A percentile compares a stretch with the other conserved stretches of the same genome.
Conservation (phyloP, 2,113 vertebrate species). For the Hyla sarda region DNA sequence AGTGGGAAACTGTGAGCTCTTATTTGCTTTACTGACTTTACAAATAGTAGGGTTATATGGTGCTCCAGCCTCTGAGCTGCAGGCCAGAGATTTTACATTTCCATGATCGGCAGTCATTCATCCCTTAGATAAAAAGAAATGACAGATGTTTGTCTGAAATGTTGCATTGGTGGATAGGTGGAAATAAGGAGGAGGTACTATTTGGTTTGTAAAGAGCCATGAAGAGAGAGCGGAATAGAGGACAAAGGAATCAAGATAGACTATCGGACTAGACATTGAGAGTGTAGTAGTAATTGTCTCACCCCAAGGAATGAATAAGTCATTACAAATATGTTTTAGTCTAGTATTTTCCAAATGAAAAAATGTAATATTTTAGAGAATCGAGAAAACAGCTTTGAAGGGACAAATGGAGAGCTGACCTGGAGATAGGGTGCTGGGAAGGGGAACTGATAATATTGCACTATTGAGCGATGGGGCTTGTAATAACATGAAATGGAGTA, state of each 20-base stretch:
- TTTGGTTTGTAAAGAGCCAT: neutral
- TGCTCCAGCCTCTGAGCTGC: neutral
- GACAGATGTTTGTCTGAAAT: neutral
- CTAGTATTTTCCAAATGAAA: neutral
- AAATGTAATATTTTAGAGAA: neutral
- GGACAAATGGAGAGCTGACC: neutral
- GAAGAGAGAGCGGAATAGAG: neutral
- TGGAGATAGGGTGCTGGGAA: slow-evolving; percentile 13
- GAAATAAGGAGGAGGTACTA: neutral
- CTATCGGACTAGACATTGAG: neutral
- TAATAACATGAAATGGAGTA: neutral
- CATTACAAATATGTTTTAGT: neutral
- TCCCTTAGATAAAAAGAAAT: neutral
- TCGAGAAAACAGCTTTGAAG: neutral
- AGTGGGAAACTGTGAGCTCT: neutral
- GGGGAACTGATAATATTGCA: slow-evolving; percentile 7
- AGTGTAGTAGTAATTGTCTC: neutral
- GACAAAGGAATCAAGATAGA: neutral
- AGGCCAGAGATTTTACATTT: neutral
- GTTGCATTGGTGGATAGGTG: neutral
- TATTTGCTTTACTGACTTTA: neutral
- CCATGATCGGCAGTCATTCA: neutral
- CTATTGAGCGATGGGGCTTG: slow-evolving; percentile 6
- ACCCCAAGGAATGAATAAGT: neutral
- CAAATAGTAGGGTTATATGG: neutral